Evolutionary conservation across 2,888 invertebrate species (phyloP).

Genomic region (Orthonychiurus folsomi): DNA sequence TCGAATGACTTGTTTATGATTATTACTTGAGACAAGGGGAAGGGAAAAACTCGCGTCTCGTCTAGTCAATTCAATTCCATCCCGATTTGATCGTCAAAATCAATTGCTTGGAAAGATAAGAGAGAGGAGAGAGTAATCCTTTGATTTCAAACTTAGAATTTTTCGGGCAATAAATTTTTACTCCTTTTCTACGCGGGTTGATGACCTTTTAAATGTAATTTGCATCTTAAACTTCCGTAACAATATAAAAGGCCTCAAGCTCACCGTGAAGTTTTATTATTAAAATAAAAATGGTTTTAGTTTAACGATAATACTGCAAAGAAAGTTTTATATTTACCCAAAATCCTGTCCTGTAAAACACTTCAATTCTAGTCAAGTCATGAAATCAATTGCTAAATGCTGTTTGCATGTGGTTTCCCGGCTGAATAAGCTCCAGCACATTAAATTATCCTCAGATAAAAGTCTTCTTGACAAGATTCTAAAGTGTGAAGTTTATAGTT

Average conservation of each 20-base stretch:
- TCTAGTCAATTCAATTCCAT: neutral
- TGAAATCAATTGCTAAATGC: no score
- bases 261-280: no score
- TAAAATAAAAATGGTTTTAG: no score
- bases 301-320: no score
- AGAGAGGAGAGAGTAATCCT: neutral
- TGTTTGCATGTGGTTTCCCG: neutral
- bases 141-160: neutral
- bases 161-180: neutral
- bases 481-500: conserved; percentile 1
- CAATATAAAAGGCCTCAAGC: no score
- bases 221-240: neutral
- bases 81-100: neutral
- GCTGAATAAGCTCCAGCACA: neutral
- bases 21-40: neutral
- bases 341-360: no score
- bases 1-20: neutral
- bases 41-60: neutral
- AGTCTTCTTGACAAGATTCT: neutral
- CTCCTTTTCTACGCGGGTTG: neutral
- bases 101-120: neutral
- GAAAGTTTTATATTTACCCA: no score
- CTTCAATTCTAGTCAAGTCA: no score
- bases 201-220: neutral
- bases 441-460: neutral